Evolutionary conservation across 37 sponge, comb jelly and placozoan genomes (phyloP).

Genomic region (Haliclona indistincta): DNA sequence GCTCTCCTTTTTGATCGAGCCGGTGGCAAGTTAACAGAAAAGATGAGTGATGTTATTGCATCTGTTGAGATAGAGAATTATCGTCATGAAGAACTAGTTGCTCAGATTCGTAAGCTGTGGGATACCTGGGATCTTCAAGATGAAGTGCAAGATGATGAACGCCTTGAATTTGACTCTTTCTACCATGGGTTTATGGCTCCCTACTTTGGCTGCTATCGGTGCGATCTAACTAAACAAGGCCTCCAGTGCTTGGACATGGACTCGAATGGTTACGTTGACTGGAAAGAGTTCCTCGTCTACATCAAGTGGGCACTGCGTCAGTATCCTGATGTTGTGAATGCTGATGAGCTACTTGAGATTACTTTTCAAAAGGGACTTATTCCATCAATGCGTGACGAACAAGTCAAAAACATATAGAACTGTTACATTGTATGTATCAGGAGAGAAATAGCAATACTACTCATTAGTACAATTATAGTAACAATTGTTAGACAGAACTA

Average conservation of each 20-base stretch:
- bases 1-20: slow-evolving; percentile 76
- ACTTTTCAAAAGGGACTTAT: slow-evolving; percentile 79
- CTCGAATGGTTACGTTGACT: slow-evolving; percentile 71
- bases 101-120: slow-evolving; percentile 63
- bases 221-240: slow-evolving; percentile 52
- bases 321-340: slow-evolving; percentile 59
- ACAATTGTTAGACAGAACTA: no score
- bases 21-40: slow-evolving; percentile 68
- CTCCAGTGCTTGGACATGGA: slow-evolving; percentile 85
- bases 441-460: no score
- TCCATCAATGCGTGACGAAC: slow-evolving; percentile 84
- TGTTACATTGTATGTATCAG: no score
- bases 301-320: slow-evolving; percentile 82
- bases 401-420: slow-evolving; percentile 40
- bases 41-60: slow-evolving; percentile 58
- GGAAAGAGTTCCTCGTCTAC: slow-evolving; percentile 83
- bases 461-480: no score
- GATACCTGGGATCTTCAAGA: slow-evolving; percentile 73
- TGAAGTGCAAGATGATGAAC: slow-evolving; percentile 39
- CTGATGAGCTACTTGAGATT: slow-evolving; percentile 53
- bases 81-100: slow-evolving; percentile 57
- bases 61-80: slow-evolving; percentile 8
- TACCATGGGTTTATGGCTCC: slow-evolving; percentile 88
- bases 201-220: slow-evolving; percentile 89
- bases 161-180: slow-evolving; percentile 75